Evolutionary conservation across 2,888 invertebrate genomes (phyloP), one percentile per base, ranked within the genome.

Genomic region (Brassicogethes aeneus): DNA sequence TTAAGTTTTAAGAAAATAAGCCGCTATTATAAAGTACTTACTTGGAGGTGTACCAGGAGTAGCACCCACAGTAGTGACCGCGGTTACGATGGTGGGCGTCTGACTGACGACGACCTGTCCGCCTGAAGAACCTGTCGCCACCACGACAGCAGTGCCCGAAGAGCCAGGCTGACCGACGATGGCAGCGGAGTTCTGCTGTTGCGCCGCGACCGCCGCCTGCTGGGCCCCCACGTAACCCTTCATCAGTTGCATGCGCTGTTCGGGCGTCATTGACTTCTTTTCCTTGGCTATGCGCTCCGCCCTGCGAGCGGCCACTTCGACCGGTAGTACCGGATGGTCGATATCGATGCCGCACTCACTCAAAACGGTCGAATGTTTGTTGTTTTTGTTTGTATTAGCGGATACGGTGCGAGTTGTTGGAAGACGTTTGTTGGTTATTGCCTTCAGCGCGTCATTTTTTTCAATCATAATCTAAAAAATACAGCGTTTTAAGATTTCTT

Each of bases 301-400:
- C 57, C 90, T 76, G 43, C 82, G 76, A 16, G 77, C 70, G 12
- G 89, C 90, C 38, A 91, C 83, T 56, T 88, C 87, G 51, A 84
- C 77, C 1, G 94, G 92, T 51, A 82, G 74, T 37, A 89, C 71
- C 3, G 94, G 93, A 61, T 76, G 77, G 57, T 95, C 94, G 61
- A 90, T 86, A 46, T 74, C 75, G 44, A 96, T 85, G 23, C 87
- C 88, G 62, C 82, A 83, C 51, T 92, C 93, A 43, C 78, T 79
- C 55, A 94, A 70, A 44, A 91, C 81, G 36, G 85, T 83, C 16
- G 85, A 80, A 65, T 91, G 90, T 64, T 90, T 91, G 31, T 85
- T 77, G 68, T 83, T 89, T 69, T 88, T 90, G 53, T 53, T 48
- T 17, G 52, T 37, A 16, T 5, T 32, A n/a, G 38, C 13, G 13